Conservation (phyloP, 2,797 vertebrate species). For the Urophycis tenuis region DNA sequence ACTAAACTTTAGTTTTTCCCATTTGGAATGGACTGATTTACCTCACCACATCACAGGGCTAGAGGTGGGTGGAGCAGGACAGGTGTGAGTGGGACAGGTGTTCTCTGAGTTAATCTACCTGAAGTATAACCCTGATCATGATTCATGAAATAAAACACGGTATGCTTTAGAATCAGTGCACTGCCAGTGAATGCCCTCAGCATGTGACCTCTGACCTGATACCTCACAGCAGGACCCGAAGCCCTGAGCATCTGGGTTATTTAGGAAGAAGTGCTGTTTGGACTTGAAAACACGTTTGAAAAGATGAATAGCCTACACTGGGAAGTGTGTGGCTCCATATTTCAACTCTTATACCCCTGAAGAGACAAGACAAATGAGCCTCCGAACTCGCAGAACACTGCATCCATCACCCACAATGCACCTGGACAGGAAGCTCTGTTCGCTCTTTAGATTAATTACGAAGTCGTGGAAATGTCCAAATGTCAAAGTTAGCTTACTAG, state of each 20-base stretch:
- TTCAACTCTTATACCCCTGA: background rate
- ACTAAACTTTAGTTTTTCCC: background rate
- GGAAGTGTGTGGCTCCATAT: background rate
- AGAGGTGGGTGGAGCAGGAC: background rate
- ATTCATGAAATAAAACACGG: too few species aligned
- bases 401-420: constrained; percentile 1
- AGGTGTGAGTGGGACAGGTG: background rate
- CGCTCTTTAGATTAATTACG: background rate
- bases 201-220: background rate
- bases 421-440: background rate
- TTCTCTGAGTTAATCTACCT: too few species aligned
- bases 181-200: too few species aligned
- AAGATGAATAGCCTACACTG: background rate
- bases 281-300: too few species aligned
- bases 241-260: background rate
- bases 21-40: background rate
- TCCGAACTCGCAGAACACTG: background rate
- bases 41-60: background rate
- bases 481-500: background rate
- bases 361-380: background rate
- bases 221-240: background rate
- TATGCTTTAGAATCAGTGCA: background rate
- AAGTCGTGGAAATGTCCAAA: background rate
- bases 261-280: too few species aligned
- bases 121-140: too few species aligned